Base-by-base conservation (phyloP, 2,113 vertebrate species). In the Rhabdornis inornatus region DNA sequence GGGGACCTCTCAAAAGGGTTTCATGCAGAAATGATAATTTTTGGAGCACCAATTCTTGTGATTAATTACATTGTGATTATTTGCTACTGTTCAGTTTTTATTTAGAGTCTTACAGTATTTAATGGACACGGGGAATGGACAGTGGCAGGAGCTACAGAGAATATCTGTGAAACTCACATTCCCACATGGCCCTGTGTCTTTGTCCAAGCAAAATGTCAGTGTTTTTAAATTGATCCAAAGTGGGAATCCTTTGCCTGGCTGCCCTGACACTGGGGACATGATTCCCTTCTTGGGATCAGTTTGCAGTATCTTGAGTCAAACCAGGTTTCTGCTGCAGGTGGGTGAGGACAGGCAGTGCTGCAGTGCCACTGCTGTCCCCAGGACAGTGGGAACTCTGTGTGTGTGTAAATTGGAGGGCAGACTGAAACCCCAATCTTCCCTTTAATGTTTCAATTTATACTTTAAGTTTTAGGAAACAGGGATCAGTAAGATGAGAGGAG, bases 211-310 rank as follows among this genome's bases (percentile, higher is more conserved):
- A 30, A 90, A 68, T 35, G 21, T 11, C 17, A 2, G 6, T 47
- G 47, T 25, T 92, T 64, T 80, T 15, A 50, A 70, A 47, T 20
- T 37, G 74, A 53, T 5, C 28, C 19, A 6, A 18, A 39, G 44
- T 27, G 24, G 19, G 55, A 57, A 44, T 74, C 27, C 59, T 64
- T 63, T 64, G 60, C 44, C 28, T 59, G 7, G 35, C 45, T 75
- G 40, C 27, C n/a, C 45, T 56, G 50, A 28, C 39, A 37, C 17
- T 0, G 0, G 5, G 60, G 23, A 37, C 2, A 3, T 1, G 5
- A 44, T 55, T 89, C 17, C 55, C 16, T 57, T 49, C n/a, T 27
- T 68, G 31, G 63, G 14, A 33, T 77, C 53, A 59, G 13, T 14
- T 52, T 59, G 69, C 28, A 16, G 37, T 30, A 47, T 12, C 55